These are phyloP conservation scores for Diplodus sargus DNA, from an alignment of 2,797 vertebrate genomes.

Conservation along the genomic window DNA sequence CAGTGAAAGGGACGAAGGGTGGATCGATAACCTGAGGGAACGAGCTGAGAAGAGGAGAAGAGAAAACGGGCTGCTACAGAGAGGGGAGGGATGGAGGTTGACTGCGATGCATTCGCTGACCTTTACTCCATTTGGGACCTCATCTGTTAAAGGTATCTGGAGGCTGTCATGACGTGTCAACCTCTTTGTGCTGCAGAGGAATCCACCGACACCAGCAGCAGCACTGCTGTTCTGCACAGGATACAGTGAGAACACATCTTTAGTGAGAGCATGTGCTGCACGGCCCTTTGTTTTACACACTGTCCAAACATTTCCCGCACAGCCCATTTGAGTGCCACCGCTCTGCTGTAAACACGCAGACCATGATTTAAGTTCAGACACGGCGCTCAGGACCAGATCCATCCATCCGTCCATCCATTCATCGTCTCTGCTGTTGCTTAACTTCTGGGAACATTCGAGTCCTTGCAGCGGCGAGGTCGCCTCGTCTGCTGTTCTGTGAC, in stretches of 20 bases:
- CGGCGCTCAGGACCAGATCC: conserved; percentile 13
- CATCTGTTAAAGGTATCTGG: conserved; percentile 53
- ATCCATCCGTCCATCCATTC: conserved; percentile 34
- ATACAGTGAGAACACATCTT: conserved; percentile 11
- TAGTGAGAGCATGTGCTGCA: neutral
- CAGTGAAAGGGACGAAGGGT: neutral
- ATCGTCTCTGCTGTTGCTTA: conserved; percentile 18
- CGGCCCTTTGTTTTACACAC: conserved; percentile 47
- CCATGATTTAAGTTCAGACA: conserved; percentile 35
- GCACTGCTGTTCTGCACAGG: neutral
- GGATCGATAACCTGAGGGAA: conserved; percentile 39
- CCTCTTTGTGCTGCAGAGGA: neutral
- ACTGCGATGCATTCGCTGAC: conserved; percentile 42
- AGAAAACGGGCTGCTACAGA: neutral
- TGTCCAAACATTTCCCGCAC: conserved; percentile 64
- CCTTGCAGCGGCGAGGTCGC: neutral
- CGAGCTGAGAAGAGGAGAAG: neutral
- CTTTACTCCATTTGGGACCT: conserved; percentile 40
- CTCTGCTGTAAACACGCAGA: conserved; percentile 43
- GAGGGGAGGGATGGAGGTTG: neutral
- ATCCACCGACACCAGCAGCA: conserved; percentile 5
- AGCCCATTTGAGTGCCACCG: conserved; percentile 38
- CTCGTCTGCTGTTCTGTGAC: conserved; percentile 25
- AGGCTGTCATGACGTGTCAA: conserved; percentile 27
- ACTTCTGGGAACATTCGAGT: conserved; percentile 29